Evolutionary conservation across 2,113 vertebrate species (phyloP).

Genomic region (Azemiops feae): DNA sequence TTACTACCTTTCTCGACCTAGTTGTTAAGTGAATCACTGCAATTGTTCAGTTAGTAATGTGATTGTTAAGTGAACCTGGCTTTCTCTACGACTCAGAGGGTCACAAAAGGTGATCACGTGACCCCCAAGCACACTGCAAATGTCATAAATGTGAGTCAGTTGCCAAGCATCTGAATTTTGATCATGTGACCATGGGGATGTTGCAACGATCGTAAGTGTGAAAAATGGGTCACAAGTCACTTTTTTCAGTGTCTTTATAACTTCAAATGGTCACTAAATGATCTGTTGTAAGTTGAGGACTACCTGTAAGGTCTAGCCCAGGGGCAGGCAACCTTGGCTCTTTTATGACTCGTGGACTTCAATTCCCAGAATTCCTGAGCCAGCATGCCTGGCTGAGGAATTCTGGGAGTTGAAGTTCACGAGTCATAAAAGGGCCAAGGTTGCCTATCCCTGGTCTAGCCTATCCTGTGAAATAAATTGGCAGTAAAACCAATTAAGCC

Average conservation of each 20-base stretch:
- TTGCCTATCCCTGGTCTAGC: not conserved
- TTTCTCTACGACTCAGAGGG: not conserved
- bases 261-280: not conserved
- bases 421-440: no score
- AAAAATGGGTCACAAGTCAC: not conserved
- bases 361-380: no score
- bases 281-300: not conserved
- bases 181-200: not conserved
- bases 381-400: no score
- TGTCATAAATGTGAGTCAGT: not conserved
- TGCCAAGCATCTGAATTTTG: not conserved
- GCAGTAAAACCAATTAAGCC: not conserved
- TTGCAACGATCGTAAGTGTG: not conserved
- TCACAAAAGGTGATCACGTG: not conserved
- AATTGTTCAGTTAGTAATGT: no score
- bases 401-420: no score
- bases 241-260: not conserved
- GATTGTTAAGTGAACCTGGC: no score
- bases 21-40: no score
- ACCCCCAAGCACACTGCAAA: not conserved
- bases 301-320: not conserved
- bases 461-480: not conserved
- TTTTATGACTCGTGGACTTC: no score
- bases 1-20: no score
- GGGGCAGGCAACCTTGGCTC: no score